A percentile compares a stretch with the other conserved stretches of the same genome.
phyloP scores from a whole-genome alignment of 2,888 invertebrate species.

The Erebia epiphron region DNA sequence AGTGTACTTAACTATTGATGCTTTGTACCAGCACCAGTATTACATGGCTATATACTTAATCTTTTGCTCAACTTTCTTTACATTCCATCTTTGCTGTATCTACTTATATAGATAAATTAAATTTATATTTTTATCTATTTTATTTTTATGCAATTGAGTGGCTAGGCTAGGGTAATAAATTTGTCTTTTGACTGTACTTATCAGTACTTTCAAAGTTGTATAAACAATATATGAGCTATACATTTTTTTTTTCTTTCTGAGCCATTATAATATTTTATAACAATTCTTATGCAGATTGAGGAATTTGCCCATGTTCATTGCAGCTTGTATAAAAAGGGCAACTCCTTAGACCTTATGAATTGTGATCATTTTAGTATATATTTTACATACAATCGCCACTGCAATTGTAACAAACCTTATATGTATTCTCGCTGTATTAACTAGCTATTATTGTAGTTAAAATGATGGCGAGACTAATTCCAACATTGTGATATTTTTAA shows the following conservation, averaged over 20 bases:
- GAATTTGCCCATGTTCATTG: neutral
- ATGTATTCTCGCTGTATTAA: neutral
- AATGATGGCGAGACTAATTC: conserved; percentile 14
- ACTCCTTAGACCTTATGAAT: neutral
- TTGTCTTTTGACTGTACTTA: neutral
- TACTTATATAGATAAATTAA: conserved; percentile 24
- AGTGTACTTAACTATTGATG: conserved; percentile 42
- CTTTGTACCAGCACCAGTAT: conserved; percentile 41
- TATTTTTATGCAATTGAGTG: conserved; percentile 4
- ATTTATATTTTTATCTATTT: conserved; percentile 17
- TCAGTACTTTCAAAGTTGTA: conserved; percentile 4
- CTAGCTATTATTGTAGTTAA: neutral
- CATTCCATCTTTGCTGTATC: conserved; percentile 43
- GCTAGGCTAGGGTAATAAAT: neutral
- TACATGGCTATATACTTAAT: conserved; percentile 36
- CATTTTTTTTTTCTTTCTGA: neutral
- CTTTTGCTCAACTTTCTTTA: conserved; percentile 44
- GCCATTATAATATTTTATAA: too few relatives aligned
- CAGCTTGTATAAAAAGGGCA: neutral
- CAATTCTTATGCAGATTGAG: neutral
- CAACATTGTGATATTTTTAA: conserved; percentile 41
- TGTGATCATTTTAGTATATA: neutral
- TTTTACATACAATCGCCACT: neutral
- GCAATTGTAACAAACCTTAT: neutral
- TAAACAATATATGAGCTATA: neutral